These are phyloP conservation scores for Macrochelys suwanniensis DNA, from an alignment of 2,797 vertebrate species.

Conservation along the genomic window DNA sequence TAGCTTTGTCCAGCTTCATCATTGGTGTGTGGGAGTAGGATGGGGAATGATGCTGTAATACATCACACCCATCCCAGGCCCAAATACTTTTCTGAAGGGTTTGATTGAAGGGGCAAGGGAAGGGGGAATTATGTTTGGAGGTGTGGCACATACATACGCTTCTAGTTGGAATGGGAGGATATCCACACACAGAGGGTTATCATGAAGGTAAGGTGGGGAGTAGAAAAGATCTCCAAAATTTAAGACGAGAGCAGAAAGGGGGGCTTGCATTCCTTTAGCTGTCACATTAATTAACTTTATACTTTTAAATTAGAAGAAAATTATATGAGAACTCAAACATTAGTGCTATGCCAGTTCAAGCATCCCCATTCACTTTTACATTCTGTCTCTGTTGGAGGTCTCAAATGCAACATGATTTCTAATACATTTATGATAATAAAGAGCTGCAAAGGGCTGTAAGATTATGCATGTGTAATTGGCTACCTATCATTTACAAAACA, in stretches of 20 bases:
- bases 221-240: rapidly evolving
- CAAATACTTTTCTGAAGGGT: rapidly evolving
- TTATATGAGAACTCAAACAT: neutral
- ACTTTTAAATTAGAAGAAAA: constrained; percentile 2
- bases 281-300: neutral
- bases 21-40: neutral
- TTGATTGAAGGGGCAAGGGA: neutral
- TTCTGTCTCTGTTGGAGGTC: neutral
- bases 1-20: neutral
- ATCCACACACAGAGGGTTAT: neutral
- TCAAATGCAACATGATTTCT: neutral
- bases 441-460: neutral
- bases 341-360: neutral
- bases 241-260: rapidly evolving
- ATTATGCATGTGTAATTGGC: neutral
- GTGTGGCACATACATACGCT: rapidly evolving
- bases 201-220: neutral
- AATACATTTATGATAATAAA: constrained; percentile 29
- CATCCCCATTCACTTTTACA: neutral
- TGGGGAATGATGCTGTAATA: neutral
- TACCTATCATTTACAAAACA: constrained; percentile 28
- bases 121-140: neutral
- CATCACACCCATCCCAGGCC: rapidly evolving
- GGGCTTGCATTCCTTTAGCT: neutral
- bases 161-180: neutral